phyloP scores from a whole-genome alignment of 2,888 invertebrate species.

The Watsonalla cultraria region DNA sequence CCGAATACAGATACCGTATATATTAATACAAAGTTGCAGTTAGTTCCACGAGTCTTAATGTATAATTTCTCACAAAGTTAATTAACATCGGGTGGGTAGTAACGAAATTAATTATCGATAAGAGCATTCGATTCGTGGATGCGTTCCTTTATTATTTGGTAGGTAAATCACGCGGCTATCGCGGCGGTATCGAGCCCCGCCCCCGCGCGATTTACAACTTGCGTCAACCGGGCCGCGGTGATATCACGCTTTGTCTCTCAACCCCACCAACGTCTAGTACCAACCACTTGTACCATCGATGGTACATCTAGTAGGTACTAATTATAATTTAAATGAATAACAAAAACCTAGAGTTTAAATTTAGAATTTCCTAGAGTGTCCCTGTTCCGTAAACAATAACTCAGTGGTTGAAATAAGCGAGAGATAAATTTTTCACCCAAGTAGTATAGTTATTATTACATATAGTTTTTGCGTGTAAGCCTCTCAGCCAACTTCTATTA shows the following conservation, averaged over 20 bases:
- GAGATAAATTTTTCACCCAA: too few species aligned
- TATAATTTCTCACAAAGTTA: slow-evolving; percentile 53
- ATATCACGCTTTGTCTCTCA: slow-evolving; percentile 40
- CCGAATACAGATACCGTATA: not conserved
- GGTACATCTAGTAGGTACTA: too few species aligned
- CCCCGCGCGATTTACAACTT: slow-evolving; percentile 50
- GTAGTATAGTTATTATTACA: too few species aligned
- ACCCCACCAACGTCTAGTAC: not conserved
- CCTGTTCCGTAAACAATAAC: too few species aligned
- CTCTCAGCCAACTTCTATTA: not conserved
- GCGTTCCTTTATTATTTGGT: slow-evolving; percentile 56
- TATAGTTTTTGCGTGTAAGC: too few species aligned
- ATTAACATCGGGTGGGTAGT: slow-evolving; percentile 56
- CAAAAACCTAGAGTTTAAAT: too few species aligned
- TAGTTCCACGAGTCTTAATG: slow-evolving; percentile 11
- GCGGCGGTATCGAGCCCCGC: slow-evolving; percentile 43
- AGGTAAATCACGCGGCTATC: slow-evolving; percentile 61
- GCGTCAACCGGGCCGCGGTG: slow-evolving; percentile 51
- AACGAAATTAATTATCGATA: slow-evolving; percentile 65
- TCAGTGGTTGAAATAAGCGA: too few species aligned
- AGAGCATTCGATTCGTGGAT: slow-evolving; percentile 53
- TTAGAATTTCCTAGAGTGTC: too few species aligned
- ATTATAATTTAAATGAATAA: too few species aligned
- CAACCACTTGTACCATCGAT: too few species aligned
- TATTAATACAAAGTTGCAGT: not conserved